Evolutionary conservation across 2,113 vertebrate species (phyloP).

Genomic region (Onychostoma macrolepis): DNA sequence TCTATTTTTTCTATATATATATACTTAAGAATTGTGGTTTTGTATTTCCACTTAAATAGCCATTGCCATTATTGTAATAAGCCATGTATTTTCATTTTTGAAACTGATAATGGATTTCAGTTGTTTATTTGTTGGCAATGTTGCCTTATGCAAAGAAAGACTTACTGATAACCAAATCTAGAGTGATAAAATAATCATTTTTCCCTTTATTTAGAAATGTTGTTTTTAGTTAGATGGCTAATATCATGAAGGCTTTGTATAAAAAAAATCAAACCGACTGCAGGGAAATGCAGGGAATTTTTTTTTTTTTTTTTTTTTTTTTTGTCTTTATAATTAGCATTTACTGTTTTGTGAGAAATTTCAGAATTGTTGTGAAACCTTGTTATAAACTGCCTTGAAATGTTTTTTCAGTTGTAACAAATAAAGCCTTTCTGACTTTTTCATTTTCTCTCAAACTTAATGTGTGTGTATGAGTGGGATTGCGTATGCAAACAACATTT

Average conservation of each 20-base stretch:
- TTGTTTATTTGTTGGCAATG: neutral
- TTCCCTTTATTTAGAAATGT: constrained; percentile 11
- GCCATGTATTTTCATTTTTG: neutral
- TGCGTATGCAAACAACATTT: neutral
- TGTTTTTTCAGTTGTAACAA: constrained; percentile 35
- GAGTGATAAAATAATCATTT: neutral
- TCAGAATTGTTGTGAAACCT: constrained; percentile 20
- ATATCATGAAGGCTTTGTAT: constrained; percentile 27
- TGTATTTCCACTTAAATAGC: constrained; percentile 10
- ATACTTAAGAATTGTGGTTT: constrained; percentile 14
- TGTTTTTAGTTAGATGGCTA: constrained; percentile 9
- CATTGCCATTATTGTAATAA: constrained; percentile 3
- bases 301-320: constrained; percentile 28
- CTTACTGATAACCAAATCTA: neutral
- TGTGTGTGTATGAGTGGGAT: neutral
- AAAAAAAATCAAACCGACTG: neutral
- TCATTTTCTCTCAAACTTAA: neutral
- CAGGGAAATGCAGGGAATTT: constrained; percentile 5
- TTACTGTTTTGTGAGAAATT: constrained; percentile 13
- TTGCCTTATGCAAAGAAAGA: neutral
- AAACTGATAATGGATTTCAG: constrained; percentile 8
- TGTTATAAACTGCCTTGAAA: constrained; percentile 37
- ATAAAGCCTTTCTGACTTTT: constrained; percentile 7
- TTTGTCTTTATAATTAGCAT: constrained; percentile 10
- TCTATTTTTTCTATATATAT: constrained; percentile 30